These are phyloP conservation scores for Smithornis capensis DNA, from an alignment of 2,113 vertebrate genomes.

Conservation along the genomic window DNA sequence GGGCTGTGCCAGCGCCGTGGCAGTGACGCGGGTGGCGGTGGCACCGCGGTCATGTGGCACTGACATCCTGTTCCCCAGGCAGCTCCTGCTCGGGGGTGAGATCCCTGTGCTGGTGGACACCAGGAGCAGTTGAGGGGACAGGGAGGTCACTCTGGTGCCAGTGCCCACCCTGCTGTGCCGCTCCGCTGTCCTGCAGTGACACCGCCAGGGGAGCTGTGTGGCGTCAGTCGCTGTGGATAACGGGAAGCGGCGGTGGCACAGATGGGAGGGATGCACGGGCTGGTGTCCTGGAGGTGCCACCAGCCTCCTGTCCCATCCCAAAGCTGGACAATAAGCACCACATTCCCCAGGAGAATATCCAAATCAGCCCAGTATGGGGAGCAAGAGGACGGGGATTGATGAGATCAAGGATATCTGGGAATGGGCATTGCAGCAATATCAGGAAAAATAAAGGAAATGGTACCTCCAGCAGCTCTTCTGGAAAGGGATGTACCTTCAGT, in stretches of 20 bases:
- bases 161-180: neutral
- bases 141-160: neutral
- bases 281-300: neutral
- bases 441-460: rapidly evolving
- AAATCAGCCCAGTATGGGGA: neutral
- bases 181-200: neutral
- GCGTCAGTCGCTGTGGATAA: conserved; percentile 2
- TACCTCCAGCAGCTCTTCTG: neutral
- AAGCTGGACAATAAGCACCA: neutral
- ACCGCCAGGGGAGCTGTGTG: neutral
- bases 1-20: neutral
- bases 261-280: neutral
- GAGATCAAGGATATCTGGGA: neutral
- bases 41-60: neutral
- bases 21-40: neutral
- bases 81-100: neutral
- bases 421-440: rapidly evolving
- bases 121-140: neutral
- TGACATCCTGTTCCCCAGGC: neutral
- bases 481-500: neutral
- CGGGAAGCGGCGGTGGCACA: neutral
- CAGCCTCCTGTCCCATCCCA: neutral
- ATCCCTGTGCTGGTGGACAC: neutral
- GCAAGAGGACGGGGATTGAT: rapidly evolving
- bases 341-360: neutral